Conservation (phyloP, 2,797 vertebrate genomes). For the Cuculus canorus region DNA sequence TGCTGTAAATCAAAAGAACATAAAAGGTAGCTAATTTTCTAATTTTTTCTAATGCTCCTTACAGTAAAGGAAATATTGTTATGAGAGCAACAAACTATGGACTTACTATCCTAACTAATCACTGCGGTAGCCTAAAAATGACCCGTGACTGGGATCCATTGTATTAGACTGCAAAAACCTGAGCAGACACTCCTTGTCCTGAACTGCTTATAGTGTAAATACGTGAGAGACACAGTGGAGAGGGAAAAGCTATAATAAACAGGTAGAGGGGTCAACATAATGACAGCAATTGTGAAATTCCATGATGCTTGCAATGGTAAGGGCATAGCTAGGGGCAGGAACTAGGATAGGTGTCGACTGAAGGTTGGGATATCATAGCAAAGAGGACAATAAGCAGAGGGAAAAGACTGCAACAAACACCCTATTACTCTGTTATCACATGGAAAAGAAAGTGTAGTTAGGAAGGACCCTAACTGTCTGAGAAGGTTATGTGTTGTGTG, state of each 20-base stretch:
- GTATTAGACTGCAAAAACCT: neutral
- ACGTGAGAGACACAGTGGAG: neutral
- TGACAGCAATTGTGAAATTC: neutral
- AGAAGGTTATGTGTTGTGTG: neutral
- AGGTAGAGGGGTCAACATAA: neutral
- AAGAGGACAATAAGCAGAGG: neutral
- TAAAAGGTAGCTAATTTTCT: neutral
- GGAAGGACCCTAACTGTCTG: neutral
- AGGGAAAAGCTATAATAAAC: neutral
- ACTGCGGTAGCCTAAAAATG: neutral
- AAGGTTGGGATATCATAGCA: neutral
- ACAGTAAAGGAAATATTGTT: neutral
- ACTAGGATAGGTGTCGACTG: neutral
- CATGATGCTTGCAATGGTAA: neutral
- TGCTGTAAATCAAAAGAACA: neutral
- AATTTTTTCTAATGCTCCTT: neutral
- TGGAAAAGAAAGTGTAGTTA: neutral
- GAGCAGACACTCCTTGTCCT: neutral
- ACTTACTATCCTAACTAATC: neutral
- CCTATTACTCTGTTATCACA: neutral
- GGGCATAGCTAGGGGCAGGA: neutral
- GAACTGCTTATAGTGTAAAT: neutral
- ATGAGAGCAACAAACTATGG: neutral
- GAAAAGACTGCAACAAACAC: neutral
- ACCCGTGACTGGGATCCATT: neutral